Conservation (phyloP, 2,113 vertebrate genomes). For the Campylorhamphus procurvoides region DNA sequence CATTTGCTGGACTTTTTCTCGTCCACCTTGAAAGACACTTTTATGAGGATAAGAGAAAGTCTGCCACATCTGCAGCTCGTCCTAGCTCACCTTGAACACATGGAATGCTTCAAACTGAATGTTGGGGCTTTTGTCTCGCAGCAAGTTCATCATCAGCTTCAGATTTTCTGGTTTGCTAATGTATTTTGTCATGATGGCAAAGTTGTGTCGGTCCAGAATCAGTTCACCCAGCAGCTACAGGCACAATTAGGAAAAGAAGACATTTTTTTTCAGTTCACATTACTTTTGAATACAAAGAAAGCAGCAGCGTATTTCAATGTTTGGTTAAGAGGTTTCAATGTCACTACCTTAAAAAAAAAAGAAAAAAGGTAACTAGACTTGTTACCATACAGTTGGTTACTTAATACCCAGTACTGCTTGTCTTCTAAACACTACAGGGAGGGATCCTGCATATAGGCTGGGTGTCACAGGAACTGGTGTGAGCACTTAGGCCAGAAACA, state of each 20-base stretch:
- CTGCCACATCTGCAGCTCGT: not conserved
- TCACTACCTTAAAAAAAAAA: not conserved
- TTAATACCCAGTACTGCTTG: not conserved
- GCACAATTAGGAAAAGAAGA: not conserved
- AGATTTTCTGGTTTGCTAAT: conserved; percentile 98
- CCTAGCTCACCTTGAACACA: conserved; percentile 90
- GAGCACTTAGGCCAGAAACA: not conserved
- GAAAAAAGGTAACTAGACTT: not conserved
- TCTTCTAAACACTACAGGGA: not conserved
- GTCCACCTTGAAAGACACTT: not conserved
- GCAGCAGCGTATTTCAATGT: not conserved
- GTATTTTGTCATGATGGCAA: conserved; percentile 95
- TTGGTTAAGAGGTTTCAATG: not conserved
- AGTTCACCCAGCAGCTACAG: conserved; percentile 90
- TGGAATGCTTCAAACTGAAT: conserved; percentile 99
- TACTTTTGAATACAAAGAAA: not conserved
- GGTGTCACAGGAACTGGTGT: not conserved
- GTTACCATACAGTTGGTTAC: not conserved
- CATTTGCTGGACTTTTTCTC: not conserved
- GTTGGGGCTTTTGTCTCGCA: conserved; percentile 96
- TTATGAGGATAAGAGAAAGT: not conserved
- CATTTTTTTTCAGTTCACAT: not conserved
- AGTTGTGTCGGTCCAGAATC: conserved; percentile 95
- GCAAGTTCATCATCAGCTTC: conserved; percentile 97
- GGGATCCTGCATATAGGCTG: not conserved